Base-by-base conservation (phyloP, 2,888 invertebrate genomes). In the Orthonevra nobilis region DNA sequence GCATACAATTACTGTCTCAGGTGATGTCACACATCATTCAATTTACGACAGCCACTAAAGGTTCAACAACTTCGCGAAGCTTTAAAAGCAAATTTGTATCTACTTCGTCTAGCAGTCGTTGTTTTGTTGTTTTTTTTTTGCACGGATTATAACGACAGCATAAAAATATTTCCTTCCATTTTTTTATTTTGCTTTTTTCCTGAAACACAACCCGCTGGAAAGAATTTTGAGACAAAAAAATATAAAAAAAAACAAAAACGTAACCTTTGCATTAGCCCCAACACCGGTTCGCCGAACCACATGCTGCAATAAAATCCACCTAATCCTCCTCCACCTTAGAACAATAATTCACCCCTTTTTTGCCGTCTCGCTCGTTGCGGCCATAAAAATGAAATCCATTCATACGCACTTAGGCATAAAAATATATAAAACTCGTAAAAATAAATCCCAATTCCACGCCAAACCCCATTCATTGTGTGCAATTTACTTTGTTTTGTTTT, bases 361-460 rank as follows among this genome's bases (percentile, higher is more conserved):
- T 32, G 14, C 30, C 12, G 6, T 9, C 9, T 19, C 9, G 4
- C 9, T 17, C 26, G 40, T 19, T n/a, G 12, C 10, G 56, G 48
- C 48, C 50, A 77, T 70, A 77, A 79, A 79, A 73, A 72, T 77
- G 48, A 73, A 66, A 72, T 72, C 72, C 77, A 79, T 79, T 79
- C 73, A 79, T 79, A 72, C 77, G 64, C 77, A 79, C 72, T 79
- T 79, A 73, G 66, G 64, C 60, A 72, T 66, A 66, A 54, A 72
- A 58, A 60, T 60, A 50, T 70, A 44, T 40, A 60, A 50, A 23
- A 64, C 64, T 66, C 64, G 40, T 79, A 66, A 64, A 66, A 64
- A 54, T 64, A 66, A 77, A 77, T 77, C 72, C 72, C 64, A 52
- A 72, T 79, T 73, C 66, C 52, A 72, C 58, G 64, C 58, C 46